These are phyloP conservation scores for Agrotis exclamationis DNA, from an alignment of 2,888 invertebrate genomes.

Conservation along the genomic window DNA sequence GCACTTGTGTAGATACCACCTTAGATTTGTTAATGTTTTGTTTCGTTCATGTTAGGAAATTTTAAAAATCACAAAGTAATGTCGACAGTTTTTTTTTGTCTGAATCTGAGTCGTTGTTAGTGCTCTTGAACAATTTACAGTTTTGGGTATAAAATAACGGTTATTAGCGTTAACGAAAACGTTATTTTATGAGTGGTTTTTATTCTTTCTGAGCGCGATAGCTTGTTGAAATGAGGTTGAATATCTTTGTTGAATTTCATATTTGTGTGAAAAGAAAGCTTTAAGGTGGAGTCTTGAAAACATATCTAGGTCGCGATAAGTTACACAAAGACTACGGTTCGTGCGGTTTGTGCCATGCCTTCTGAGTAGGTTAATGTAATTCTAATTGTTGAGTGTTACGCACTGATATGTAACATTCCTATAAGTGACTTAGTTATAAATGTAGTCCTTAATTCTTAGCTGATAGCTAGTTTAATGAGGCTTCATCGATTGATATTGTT, in stretches of 20 bases:
- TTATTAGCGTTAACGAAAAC: slow-evolving; percentile 18
- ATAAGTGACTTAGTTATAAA: slow-evolving; percentile 61
- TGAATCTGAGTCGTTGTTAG: slow-evolving; percentile 8
- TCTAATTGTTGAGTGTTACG: slow-evolving; percentile 62
- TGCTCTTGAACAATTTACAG: slow-evolving; percentile 22
- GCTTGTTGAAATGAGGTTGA: slow-evolving; percentile 33
- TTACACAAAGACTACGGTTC: slow-evolving; percentile 63
- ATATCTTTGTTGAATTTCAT: slow-evolving; percentile 52
- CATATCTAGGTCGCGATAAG: slow-evolving; percentile 76
- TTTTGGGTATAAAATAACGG: slow-evolving; percentile 42
- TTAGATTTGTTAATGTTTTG: slow-evolving; percentile 7
- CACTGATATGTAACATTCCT: slow-evolving; percentile 68
- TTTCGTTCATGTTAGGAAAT: slow-evolving; percentile 2
- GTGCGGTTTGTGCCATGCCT: slow-evolving; percentile 77
- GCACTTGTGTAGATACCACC: slow-evolving; percentile 17
- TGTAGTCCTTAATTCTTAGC: slow-evolving; percentile 55
- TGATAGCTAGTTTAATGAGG: slow-evolving; percentile 54
- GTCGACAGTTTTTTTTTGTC: too few relatives aligned
- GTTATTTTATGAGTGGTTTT: slow-evolving; percentile 3
- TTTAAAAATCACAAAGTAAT: neutral
- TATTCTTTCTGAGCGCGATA: slow-evolving; percentile 22
- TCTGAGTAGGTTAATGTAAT: slow-evolving; percentile 66
- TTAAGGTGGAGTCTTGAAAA: slow-evolving; percentile 78
- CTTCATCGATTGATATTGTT: slow-evolving; percentile 50
- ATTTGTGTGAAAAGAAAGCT: slow-evolving; percentile 78